These are phyloP conservation scores for Heterodera schachtii DNA, from an alignment of 1,140 invertebrate species.

Conservation along the genomic window DNA sequence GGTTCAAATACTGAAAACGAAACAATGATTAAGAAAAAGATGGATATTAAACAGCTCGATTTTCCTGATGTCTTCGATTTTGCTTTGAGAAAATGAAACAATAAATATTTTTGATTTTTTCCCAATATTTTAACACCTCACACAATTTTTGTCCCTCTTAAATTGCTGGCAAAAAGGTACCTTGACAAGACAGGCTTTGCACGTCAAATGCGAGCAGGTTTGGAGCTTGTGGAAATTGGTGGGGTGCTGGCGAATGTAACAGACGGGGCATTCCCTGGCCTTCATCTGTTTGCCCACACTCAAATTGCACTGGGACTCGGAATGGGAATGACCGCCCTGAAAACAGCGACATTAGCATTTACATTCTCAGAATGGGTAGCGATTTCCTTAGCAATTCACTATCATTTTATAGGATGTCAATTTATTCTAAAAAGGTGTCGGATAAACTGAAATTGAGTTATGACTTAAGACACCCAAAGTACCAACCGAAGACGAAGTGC, in stretches of 20 bases:
- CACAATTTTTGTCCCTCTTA: no score
- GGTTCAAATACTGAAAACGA: constrained; percentile 57
- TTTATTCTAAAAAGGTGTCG: no score
- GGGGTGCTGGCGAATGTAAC: constrained; percentile 47
- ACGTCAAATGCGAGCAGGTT: constrained; percentile 56
- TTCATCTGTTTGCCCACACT: constrained; percentile 12
- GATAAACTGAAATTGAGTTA: no score
- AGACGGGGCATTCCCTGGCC: constrained; percentile 56
- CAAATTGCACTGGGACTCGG: constrained; percentile 24
- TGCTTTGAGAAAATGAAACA: no score
- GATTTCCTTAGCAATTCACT: no score
- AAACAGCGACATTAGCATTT: no score
- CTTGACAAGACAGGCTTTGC: constrained; percentile 54
- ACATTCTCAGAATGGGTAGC: no score
- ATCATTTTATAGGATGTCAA: no score
- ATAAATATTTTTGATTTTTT: no score
- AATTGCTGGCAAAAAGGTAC: constrained; percentile 25
- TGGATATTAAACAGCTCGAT: not conserved
- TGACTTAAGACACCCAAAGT: no score
- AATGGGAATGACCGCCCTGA: constrained; percentile 1
- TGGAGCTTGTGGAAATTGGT: constrained; percentile 53
- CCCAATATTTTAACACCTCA: no score
- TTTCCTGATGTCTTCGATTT: no score
- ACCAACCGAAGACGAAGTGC: constrained; percentile 18
- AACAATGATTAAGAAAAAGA: not conserved